Base-by-base conservation (phyloP, 1,140 invertebrate genomes). In the Onthophagus taurus region DNA sequence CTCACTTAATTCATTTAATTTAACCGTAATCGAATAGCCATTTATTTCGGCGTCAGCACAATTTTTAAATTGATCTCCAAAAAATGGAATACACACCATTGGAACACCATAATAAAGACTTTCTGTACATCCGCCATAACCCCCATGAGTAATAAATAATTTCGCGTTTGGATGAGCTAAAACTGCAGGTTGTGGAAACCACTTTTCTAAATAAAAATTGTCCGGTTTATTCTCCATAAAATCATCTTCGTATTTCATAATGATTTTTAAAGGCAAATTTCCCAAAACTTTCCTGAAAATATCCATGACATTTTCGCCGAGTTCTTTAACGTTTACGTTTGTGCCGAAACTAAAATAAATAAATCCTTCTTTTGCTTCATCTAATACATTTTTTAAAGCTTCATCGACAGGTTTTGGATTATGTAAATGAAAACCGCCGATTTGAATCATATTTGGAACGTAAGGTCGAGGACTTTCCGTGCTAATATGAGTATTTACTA, bases 91-190 rank as follows among this genome's bases (percentile, higher is more conserved):
- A 8, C 75, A 78, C 6, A 82, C 55, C 26, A 81, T 68, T 4
- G 80, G 80, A 11, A 80, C 71, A 24, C 75, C 77, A 55, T 78
- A 70, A 56, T 72, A 75, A 3, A 78, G 66, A 13, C 77, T 71
- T 56, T 83, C 81, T 54, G 78, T 72, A n/a, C 75, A 71, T 35
- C 79, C 76, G 49, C 80, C 72, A 24, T 80, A 55, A 18, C 80
- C 80, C 14, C 78, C 78, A 48, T 82, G 80, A 1, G 77, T 75
- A 39, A 83, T 70, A 50, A 83, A 81, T 2, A 72, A 53, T 42
- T 67, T 68, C 8, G 75, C 62, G 49, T 64, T 64, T 18, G 58
- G 48, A 51, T 71, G 67, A 47, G 58, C 67, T 70, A 47, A 21
- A 21, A 38, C 20, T 21, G 18, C 36, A 12, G 9, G 19, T 7